Evolutionary conservation across 2,888 invertebrate species (phyloP).

Genomic region (Ypsolopha sequella): DNA sequence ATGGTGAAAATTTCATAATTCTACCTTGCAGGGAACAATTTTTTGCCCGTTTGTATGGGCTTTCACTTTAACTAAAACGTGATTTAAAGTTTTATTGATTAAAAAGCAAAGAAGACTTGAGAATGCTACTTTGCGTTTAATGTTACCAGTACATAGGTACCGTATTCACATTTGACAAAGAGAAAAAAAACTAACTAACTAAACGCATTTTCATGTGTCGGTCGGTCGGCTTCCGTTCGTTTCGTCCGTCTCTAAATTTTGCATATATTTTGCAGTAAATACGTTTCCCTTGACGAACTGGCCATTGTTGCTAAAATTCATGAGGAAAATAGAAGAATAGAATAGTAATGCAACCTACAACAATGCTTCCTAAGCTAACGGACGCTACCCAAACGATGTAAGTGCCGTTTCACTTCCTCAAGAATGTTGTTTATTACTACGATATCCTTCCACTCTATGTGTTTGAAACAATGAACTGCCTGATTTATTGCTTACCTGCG

Average conservation of each 20-base stretch:
- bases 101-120: too few species aligned
- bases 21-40: too few species aligned
- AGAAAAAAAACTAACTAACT: constrained; percentile 12
- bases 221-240: constrained; percentile 54
- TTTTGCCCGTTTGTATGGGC: too few species aligned
- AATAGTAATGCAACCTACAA: constrained; percentile 45
- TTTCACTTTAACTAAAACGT: too few species aligned
- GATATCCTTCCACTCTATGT: too few species aligned
- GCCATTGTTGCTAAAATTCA: constrained; percentile 29
- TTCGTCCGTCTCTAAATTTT: constrained; percentile 36
- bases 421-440: too few species aligned
- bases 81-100: too few species aligned
- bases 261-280: constrained; percentile 30
- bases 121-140: too few species aligned
- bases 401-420: constrained; percentile 21
- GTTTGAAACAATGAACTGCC: too few species aligned
- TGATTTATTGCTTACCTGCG: too few species aligned
- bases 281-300: constrained; percentile 21
- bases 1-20: too few species aligned
- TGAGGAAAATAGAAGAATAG: constrained; percentile 36
- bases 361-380: constrained; percentile 56
- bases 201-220: constrained; percentile 36
- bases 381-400: constrained; percentile 62
- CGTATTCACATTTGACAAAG: background rate
- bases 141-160: background rate